These are phyloP conservation scores for Heterotis niloticus DNA, from an alignment of 2,113 vertebrate species.

Conservation along the genomic window DNA sequence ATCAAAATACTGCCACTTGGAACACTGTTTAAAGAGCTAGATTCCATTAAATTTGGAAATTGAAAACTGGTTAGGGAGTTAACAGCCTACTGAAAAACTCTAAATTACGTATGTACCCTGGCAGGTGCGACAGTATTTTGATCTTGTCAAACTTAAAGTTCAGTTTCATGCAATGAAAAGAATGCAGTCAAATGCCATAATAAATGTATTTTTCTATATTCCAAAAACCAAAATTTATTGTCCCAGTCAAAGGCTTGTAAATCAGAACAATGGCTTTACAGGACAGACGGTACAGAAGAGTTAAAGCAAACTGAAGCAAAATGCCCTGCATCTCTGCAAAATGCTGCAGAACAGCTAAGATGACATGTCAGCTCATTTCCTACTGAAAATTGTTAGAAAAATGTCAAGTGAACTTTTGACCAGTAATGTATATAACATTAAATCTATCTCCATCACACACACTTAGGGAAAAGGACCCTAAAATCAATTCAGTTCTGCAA, in stretches of 20 bases:
- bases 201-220: too few species aligned
- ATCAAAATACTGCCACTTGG: conserved; percentile 1
- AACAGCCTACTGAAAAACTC: too few species aligned
- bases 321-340: too few species aligned
- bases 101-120: background rate
- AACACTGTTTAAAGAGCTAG: background rate
- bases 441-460: conserved; percentile 2
- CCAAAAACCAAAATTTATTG: too few species aligned
- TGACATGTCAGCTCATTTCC: too few species aligned
- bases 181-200: too few species aligned
- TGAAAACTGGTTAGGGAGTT: background rate
- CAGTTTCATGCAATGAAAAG: background rate
- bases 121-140: conserved; percentile 3
- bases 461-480: background rate
- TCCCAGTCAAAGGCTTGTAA: too few species aligned
- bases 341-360: too few species aligned
- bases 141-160: background rate
- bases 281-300: too few species aligned
- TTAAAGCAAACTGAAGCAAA: too few species aligned
- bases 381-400: background rate
- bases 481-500: background rate
- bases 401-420: background rate
- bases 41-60: background rate
- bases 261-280: too few species aligned
- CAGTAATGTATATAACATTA: conserved; percentile 3